phyloP scores from a whole-genome alignment of 2,888 invertebrate species.

The Cinara cedri region DNA sequence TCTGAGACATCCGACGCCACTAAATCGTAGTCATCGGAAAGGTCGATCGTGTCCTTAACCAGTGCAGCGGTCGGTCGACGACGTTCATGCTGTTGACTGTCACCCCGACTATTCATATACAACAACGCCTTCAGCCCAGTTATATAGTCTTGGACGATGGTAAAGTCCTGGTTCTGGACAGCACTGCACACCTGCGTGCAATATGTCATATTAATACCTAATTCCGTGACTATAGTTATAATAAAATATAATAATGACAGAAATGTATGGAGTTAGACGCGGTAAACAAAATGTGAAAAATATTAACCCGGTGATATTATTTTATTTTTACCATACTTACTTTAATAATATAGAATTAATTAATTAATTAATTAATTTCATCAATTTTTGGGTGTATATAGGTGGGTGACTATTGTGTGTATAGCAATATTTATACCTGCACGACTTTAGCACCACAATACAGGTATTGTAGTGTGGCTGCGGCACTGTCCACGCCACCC shows the following conservation, averaged over 20 bases:
- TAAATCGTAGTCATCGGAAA: conserved; percentile 31
- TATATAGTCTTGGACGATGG: conserved; percentile 92
- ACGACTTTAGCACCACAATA: conserved; percentile 90
- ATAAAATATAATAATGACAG: too few species aligned
- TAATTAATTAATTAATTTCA: too few species aligned
- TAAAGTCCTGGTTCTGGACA: conserved; percentile 98
- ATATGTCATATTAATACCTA: not conserved
- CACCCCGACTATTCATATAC: conserved; percentile 74
- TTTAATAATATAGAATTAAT: not conserved
- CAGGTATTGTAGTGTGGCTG: conserved; percentile 91
- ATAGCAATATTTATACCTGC: conserved; percentile 69
- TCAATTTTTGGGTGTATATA: too few species aligned
- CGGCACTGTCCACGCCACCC: conserved; percentile 97
- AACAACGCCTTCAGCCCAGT: conserved; percentile 86
- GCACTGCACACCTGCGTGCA: conserved; percentile 84
- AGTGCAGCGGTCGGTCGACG: not conserved
- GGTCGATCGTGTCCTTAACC: conserved; percentile 32
- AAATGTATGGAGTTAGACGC: too few species aligned
- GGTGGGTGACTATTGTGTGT: too few species aligned
- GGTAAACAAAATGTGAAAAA: too few species aligned
- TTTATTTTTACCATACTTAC: too few species aligned
- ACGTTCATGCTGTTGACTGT: not conserved
- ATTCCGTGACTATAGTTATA: too few species aligned
- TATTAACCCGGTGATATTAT: too few species aligned
- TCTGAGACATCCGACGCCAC: not conserved